Percentiles rank a stretch among this genome's conserved stretches.
These are phyloP conservation scores for Hyperoplus immaculatus DNA, from an alignment of 2,797 vertebrate species.

Conservation along the genomic window DNA sequence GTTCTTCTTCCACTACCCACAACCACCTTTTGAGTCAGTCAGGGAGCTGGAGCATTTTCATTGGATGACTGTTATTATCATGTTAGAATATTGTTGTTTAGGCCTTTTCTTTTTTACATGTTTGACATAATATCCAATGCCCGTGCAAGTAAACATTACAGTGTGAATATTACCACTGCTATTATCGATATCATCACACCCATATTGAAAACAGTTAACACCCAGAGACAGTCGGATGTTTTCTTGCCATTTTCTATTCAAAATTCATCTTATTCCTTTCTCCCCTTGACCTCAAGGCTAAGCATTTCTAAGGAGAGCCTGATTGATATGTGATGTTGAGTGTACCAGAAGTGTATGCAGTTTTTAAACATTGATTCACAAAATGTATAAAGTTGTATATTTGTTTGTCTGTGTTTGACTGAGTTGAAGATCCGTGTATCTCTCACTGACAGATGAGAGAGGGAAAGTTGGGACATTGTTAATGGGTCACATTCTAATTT, in stretches of 20 bases:
- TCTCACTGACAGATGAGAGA: neutral
- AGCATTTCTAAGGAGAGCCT: conserved; percentile 16
- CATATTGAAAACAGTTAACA: neutral
- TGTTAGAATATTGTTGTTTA: no score
- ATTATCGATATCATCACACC: neutral
- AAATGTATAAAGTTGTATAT: conserved; percentile 25
- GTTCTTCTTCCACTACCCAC: conserved; percentile 6
- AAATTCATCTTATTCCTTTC: conserved; percentile 19
- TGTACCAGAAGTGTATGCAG: conserved; percentile 24
- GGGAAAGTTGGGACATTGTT: neutral
- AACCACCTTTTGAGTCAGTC: neutral
- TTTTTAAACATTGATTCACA: conserved; percentile 41
- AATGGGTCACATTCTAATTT: neutral
- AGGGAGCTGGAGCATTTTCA: neutral
- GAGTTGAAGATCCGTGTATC: neutral
- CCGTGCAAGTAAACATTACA: conserved; percentile 18
- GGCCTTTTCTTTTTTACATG: no score
- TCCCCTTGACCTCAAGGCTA: neutral
- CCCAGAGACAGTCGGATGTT: conserved; percentile 21
- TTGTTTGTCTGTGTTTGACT: conserved; percentile 1
- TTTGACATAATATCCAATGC: neutral
- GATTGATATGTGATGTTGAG: conserved; percentile 7
- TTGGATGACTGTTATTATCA: neutral
- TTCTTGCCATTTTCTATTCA: conserved; percentile 27
- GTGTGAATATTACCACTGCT: conserved; percentile 22